These are phyloP conservation scores for Platysteira castanea DNA, from an alignment of 2,113 vertebrate species.

Conservation along the genomic window DNA sequence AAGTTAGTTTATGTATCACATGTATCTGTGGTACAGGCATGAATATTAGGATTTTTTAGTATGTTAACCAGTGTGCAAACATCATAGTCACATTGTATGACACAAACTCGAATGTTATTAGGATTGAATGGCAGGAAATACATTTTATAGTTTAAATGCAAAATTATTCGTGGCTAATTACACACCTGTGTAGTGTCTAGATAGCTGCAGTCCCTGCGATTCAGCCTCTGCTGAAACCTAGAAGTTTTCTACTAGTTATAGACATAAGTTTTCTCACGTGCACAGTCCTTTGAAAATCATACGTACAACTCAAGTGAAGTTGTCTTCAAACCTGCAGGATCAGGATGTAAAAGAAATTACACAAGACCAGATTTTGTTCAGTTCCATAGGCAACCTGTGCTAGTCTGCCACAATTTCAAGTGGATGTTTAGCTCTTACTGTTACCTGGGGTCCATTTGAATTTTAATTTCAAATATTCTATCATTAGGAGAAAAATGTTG, in stretches of 20 bases:
- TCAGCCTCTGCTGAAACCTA: neutral
- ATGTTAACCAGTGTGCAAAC: neutral
- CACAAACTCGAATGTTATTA: neutral
- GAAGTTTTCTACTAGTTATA: neutral
- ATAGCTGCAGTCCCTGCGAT: neutral
- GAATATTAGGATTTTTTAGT: neutral
- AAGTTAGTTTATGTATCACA: neutral
- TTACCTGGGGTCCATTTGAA: neutral
- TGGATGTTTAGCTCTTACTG: neutral
- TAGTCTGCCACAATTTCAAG: neutral
- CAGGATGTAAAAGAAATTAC: neutral
- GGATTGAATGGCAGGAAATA: neutral
- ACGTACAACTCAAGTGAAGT: neutral
- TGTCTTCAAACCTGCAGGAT: neutral
- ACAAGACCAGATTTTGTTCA: neutral
- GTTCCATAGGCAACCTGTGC: neutral
- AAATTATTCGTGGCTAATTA: neutral
- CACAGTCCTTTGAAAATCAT: neutral
- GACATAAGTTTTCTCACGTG: neutral
- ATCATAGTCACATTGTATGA: fast-evolving
- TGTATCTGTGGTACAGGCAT: neutral
- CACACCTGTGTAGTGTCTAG: neutral
- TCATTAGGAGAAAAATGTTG: neutral
- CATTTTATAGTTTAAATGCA: neutral
- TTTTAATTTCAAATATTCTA: neutral